These are phyloP conservation scores for Nasonia vitripennis DNA, from an alignment of 1,140 invertebrate species.

Conservation along the genomic window DNA sequence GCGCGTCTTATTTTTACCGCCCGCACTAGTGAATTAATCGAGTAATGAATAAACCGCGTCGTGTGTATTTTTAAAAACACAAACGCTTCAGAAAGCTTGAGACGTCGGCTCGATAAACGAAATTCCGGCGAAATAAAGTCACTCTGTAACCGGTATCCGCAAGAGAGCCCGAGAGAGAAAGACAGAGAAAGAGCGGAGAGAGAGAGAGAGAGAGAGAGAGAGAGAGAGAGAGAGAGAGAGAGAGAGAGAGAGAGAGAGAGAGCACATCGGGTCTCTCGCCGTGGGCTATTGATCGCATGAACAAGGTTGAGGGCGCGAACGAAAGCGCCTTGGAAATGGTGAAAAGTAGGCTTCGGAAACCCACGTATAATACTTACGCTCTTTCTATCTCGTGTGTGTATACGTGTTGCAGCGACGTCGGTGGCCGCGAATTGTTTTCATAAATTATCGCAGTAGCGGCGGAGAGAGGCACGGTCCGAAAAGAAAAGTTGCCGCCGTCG, in stretches of 20 bases:
- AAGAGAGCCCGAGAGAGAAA: too few relatives aligned
- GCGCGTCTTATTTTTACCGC: background rate
- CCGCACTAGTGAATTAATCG: background rate
- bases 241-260: conserved; percentile 11
- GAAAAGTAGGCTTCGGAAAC: conserved; percentile 40
- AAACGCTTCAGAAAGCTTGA: background rate
- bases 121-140: background rate
- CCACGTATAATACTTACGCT: background rate
- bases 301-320: conserved; percentile 51
- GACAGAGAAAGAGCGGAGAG: background rate
- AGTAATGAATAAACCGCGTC: background rate
- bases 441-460: background rate
- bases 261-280: background rate
- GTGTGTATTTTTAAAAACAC: background rate
- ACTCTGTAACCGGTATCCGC: background rate
- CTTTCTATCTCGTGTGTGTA: too few relatives aligned
- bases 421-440: background rate
- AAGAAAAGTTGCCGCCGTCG: background rate
- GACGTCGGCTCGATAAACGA: background rate
- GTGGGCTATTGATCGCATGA: conserved; percentile 43
- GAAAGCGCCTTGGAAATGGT: conserved; percentile 46
- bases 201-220: background rate
- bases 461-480: background rate
- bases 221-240: background rate
- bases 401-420: background rate